A percentile compares a stretch with the other conserved stretches of the same genome.
phyloP scores from a whole-genome alignment of 2,113 vertebrate genomes.

The Chaetorhynchus papuensis region DNA sequence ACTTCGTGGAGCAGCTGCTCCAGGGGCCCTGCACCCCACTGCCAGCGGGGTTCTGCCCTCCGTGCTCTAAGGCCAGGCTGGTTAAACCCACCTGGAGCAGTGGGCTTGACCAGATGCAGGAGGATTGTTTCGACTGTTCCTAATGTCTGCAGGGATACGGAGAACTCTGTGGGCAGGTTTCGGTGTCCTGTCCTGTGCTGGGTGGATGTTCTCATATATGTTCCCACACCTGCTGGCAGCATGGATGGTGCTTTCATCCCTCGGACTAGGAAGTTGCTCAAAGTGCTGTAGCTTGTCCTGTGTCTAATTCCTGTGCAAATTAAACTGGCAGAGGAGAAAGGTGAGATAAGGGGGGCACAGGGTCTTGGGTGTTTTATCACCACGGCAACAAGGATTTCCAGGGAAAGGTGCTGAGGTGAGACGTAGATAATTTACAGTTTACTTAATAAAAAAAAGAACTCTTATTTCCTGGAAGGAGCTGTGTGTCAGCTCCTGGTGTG shows the following conservation, averaged over 20 bases:
- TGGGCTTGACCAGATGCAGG: not conserved
- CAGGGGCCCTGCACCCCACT: not conserved
- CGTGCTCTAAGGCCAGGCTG: not conserved
- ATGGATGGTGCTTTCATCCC: not conserved
- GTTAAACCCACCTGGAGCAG: fast-evolving
- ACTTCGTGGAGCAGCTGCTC: fast-evolving
- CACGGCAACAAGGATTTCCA: constrained; percentile 11
- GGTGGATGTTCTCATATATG: fast-evolving
- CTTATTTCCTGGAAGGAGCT: not conserved
- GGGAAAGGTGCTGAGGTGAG: constrained; percentile 14
- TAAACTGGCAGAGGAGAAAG: not conserved
- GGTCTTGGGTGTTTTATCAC: not conserved
- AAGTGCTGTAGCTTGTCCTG: not conserved
- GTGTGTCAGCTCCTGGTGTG: not conserved
- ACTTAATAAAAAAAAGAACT: not conserved
- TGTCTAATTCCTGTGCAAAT: not conserved
- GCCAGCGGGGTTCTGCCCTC: not conserved
- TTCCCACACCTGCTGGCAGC: not conserved
- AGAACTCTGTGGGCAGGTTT: not conserved
- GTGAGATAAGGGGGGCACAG: not conserved
- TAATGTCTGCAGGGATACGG: fast-evolving
- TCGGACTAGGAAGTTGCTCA: not conserved
- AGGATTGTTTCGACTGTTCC: fast-evolving
- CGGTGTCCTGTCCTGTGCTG: not conserved
- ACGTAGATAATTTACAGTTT: constrained; percentile 11